A percentile compares a stretch with the other conserved stretches of the same genome.
These are phyloP conservation scores for Eretmochelys imbricata DNA, from an alignment of 2,113 vertebrate species.

Conservation along the genomic window DNA sequence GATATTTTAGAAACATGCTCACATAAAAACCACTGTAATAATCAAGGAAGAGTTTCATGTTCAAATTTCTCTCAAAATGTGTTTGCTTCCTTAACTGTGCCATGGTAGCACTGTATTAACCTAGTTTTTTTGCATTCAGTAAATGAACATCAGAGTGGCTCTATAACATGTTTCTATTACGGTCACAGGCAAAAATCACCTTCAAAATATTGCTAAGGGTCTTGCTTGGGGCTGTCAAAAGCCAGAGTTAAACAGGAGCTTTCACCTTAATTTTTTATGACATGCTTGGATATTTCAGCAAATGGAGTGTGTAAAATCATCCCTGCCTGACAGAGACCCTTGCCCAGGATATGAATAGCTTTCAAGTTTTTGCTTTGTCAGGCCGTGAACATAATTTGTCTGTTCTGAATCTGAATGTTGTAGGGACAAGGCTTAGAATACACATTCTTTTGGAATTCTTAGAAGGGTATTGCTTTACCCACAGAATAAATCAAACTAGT, in stretches of 20 bases:
- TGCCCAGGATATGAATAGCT: background rate
- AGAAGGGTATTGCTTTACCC: background rate
- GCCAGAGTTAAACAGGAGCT: background rate
- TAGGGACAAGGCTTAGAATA: background rate
- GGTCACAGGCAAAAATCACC: background rate
- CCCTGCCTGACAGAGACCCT: background rate
- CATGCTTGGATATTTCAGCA: background rate
- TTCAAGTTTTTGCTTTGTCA: background rate
- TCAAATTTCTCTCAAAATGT: background rate
- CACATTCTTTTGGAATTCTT: background rate
- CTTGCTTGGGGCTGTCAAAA: background rate
- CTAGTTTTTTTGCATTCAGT: slow-evolving; percentile 2
- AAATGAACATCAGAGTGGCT: background rate
- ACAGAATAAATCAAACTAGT: background rate
- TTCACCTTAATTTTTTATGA: background rate
- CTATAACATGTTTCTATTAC: background rate
- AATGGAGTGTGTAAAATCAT: background rate
- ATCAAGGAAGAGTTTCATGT: background rate
- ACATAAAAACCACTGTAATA: background rate
- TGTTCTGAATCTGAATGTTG: background rate
- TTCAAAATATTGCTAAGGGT: background rate
- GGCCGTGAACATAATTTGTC: rapidly evolving
- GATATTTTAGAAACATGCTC: background rate
- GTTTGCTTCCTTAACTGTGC: slow-evolving; percentile 1
- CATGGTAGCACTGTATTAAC: slow-evolving; percentile 47